Evolutionary conservation across 92 coral and sea anemone genomes (phyloP).

Genomic region (Phenganax subtilis): DNA sequence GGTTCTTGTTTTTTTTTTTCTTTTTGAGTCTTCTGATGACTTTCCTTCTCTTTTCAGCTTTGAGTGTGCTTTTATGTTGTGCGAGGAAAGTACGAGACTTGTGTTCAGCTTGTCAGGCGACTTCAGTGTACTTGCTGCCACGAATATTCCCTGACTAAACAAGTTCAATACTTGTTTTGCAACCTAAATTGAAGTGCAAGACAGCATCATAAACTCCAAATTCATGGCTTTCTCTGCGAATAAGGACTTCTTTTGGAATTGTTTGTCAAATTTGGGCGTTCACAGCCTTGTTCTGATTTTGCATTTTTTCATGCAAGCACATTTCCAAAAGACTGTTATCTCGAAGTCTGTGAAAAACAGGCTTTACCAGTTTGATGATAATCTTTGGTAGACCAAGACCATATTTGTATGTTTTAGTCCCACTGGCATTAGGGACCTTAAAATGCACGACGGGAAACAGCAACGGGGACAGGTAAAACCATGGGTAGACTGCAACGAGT

Average conservation of each 20-base stretch:
- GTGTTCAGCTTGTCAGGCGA: background rate
- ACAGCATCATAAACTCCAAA: conserved; percentile 58
- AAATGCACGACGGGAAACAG: no score
- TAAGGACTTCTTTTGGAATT: conserved; percentile 44
- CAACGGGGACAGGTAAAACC: background rate
- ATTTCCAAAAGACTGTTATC: no score
- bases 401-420: conserved; percentile 33
- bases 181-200: conserved; percentile 53
- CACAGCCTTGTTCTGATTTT: conserved; percentile 42
- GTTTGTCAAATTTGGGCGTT: conserved; percentile 54
- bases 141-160: conserved; percentile 47
- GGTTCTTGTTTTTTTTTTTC: background rate
- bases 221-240: conserved; percentile 47
- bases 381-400: conserved; percentile 47
- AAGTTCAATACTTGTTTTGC: conserved; percentile 42
- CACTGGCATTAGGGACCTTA: conserved; percentile 1
- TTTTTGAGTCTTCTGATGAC: background rate
- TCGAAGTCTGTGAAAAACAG: no score
- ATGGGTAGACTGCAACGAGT: no score
- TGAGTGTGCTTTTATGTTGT: background rate
- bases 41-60: background rate
- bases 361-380: no score
- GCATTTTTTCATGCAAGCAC: no score
- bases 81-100: background rate
- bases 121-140: conserved; percentile 47